Evolutionary conservation across 2,113 vertebrate genomes (phyloP).

Genomic region (Psilopogon haemacephalus): DNA sequence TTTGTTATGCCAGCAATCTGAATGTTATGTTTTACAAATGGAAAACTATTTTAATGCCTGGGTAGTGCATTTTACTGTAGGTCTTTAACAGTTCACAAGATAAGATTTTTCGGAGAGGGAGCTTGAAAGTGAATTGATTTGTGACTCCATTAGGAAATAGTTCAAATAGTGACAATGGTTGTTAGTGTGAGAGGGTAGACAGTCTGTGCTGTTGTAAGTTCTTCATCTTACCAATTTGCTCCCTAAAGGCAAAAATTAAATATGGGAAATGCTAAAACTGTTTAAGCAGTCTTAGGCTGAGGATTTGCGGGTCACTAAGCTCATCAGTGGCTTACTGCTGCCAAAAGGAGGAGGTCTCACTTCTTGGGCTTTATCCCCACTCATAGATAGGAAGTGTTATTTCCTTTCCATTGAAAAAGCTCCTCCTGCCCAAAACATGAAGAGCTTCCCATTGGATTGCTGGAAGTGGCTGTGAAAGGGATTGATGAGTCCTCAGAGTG

Average conservation of each 20-base stretch:
- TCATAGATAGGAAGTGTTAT: not conserved
- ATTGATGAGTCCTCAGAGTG: not conserved
- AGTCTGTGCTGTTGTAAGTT: not conserved
- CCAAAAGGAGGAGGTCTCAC: not conserved
- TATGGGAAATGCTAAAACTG: not conserved
- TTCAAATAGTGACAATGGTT: not conserved
- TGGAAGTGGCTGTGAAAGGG: not conserved
- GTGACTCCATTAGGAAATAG: not conserved
- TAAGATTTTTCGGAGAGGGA: not conserved
- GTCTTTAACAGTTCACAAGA: not conserved
- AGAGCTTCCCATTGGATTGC: not conserved
- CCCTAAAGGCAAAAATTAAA: not conserved
- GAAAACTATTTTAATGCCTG: not conserved
- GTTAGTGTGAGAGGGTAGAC: not conserved
- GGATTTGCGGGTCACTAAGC: not conserved
- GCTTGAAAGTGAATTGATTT: not conserved
- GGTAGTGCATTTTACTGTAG: not conserved
- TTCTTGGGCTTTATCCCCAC: not conserved
- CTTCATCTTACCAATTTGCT: not conserved
- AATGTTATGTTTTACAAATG: not conserved
- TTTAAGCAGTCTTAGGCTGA: slow-evolving; percentile 21
- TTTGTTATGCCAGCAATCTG: not conserved
- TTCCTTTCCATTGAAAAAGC: not conserved
- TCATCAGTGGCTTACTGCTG: not conserved
- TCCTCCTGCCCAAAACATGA: not conserved